Evolutionary conservation across 2,113 vertebrate species (phyloP), one percentile per base, ranked within the genome.

Genomic region (Mesoclemmys tuberculata): DNA sequence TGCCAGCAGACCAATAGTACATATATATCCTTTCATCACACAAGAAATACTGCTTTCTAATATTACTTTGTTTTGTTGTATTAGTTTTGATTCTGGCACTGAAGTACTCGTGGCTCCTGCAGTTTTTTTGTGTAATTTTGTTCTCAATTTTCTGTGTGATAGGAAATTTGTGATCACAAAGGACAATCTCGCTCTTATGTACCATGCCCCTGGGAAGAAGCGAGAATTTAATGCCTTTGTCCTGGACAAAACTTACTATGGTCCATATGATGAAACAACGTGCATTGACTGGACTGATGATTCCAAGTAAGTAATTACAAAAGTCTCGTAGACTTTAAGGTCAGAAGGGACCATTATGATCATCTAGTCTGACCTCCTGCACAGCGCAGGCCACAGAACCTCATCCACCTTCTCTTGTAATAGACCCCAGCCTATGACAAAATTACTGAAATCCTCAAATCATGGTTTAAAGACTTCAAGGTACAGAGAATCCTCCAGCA

Each of bases 221-320:
- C 97, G 99, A 6, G 99, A 99, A 90, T 99, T 99, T 90, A 99
- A 99, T 2, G 99, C 99, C 0, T 99, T 99, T 26, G 98, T 99
- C 64, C 95, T 99, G 96, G 99, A 99, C 97, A 99, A 99, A 97
- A 99, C 99, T 68, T 99, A 99, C 82, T 99, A 98, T 2, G 99
- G 99, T 6, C 99, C 99, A 0, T 99, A 99, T 1, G 99, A 99
- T 52, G 99, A 99, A 94, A 99, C 99, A 68, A 99, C 99, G 3
- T 99, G 99, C 96, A 99, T 99, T 3, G 99, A 99, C 98, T 99
- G 99, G 99, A 99, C 99, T 0, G 99, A 99, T 11, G 99, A 99
- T 97, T 99, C 99, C 82, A 99, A 98, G 99, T 99, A 96, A 98
- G 98, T 95, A 5, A 3, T 85, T 93, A 27, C 41, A 75, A 14